A percentile compares a stretch with the other conserved stretches of the same genome.
Conservation (phyloP, 2,888 invertebrate genomes). For the Andrena bicolor region DNA sequence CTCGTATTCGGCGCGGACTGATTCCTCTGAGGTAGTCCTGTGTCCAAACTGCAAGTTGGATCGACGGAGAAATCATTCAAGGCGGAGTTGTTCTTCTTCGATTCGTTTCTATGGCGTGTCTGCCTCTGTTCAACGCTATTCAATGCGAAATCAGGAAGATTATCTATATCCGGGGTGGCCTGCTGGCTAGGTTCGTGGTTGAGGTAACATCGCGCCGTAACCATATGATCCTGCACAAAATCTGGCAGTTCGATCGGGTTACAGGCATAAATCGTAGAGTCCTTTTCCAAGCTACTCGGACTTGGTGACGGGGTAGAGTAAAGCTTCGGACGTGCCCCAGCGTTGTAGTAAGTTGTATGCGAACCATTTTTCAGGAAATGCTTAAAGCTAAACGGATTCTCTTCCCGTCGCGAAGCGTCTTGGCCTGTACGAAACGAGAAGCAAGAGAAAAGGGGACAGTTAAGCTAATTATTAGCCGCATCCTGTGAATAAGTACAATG, state of each 20-base stretch:
- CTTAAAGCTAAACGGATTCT: constrained; percentile 94
- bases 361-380: constrained; percentile 92
- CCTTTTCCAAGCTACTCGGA: constrained; percentile 86
- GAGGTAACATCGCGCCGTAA: constrained; percentile 92
- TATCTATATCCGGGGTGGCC: constrained; percentile 88
- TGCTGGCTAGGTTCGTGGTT: constrained; percentile 73
- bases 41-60: constrained; percentile 75
- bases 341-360: constrained; percentile 88
- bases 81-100: constrained; percentile 51
- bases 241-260: constrained; percentile 91
- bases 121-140: constrained; percentile 84
- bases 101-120: constrained; percentile 58
- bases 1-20: constrained; percentile 47
- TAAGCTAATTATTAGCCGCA: constrained; percentile 1
- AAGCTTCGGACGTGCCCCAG: constrained; percentile 93
- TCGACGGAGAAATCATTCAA: constrained; percentile 75
- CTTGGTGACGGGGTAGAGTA: constrained; percentile 85
- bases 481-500: constrained; percentile 27
- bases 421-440: constrained; percentile 84
- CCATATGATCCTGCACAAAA: constrained; percentile 95
- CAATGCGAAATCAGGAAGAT: constrained; percentile 89
- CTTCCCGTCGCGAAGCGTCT: constrained; percentile 87
- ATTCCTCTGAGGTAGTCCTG: constrained; percentile 56
- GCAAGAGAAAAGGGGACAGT: constrained; percentile 16
- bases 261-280: constrained; percentile 86